Base-by-base conservation (phyloP, 2,113 vertebrate species). In the Willisornis vidua region DNA sequence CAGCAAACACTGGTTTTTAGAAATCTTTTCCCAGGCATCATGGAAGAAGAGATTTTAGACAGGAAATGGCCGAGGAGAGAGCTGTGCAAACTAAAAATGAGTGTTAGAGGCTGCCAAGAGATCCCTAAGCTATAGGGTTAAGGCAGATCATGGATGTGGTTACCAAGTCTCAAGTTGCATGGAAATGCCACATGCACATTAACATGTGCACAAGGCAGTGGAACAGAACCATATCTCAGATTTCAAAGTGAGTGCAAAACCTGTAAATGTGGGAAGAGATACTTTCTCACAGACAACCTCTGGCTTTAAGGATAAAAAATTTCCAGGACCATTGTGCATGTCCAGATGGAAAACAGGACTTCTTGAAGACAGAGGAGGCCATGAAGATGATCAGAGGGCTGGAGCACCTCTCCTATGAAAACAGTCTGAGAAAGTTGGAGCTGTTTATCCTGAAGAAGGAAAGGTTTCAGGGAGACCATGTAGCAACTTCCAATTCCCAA, bases 181-280 rank as follows among this genome's bases (percentile, higher is more conserved):
- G 76, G 79, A 81, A 93, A 73, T 54, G 33, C 58, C 74, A 89
- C 37, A n/a, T 37, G 43, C 68, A 75, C 52, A 65, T 26, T 45
- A 68, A 68, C 39, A 39, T 10, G 17, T 58, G 54, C 41, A 29
- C 52, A 78, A 72, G 71, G 73, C 26, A 85, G 37, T 14, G 51
- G 62, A 68, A 41, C 37, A 75, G 41, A 92, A 57, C 51, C 3
- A 0, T 19, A 78, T 41, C 77, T 94, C 87, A 75, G 73, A 81
- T 93, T 95, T 93, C 81, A 90, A 94, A 95, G 65, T 48, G 43
- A 59, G 58, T 78, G 59, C 49, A 68, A 76, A 85, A 68, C 28
- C 35, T 43, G 63, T 71, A 85, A 66, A 70, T 94, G 57, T 89
- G 58, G 66, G 57, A 74, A 75, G 87, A 91, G 35, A 59, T 35